These are phyloP conservation scores for Chanos chanos DNA, from an alignment of 2,797 vertebrate species.

Conservation along the genomic window DNA sequence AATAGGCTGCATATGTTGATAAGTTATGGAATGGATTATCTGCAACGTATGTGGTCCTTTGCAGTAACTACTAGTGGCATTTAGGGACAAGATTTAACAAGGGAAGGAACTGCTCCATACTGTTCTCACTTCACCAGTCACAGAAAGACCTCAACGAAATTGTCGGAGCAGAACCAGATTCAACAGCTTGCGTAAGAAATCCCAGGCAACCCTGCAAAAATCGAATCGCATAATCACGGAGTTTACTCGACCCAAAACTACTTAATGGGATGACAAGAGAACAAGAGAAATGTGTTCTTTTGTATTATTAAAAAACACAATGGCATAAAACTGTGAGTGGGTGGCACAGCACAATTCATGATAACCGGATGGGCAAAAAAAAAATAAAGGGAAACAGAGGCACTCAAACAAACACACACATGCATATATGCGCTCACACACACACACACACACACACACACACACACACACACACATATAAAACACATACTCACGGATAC, in stretches of 20 bases:
- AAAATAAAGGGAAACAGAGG: not conserved
- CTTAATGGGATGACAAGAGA: not conserved
- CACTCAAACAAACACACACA: too few species aligned
- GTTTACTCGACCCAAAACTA: not conserved
- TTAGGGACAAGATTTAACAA: constrained; percentile 62
- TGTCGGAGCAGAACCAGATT: constrained; percentile 4
- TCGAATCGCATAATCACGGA: constrained; percentile 4
- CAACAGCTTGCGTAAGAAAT: constrained; percentile 5
- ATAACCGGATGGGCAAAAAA: constrained; percentile 48
- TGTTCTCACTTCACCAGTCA: constrained; percentile 67
- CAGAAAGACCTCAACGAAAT: constrained; percentile 33
- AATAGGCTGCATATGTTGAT: constrained; percentile 74
- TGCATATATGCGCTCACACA: too few species aligned
- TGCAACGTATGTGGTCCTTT: constrained; percentile 73
- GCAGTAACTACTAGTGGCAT: constrained; percentile 56
- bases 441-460: too few species aligned
- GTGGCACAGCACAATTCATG: constrained; percentile 57
- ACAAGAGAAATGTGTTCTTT: not conserved
- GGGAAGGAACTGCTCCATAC: constrained; percentile 60
- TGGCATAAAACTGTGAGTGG: constrained; percentile 15
- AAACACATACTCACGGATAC: too few species aligned
- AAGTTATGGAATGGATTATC: constrained; percentile 74
- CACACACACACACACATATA: too few species aligned
- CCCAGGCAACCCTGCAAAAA: not conserved
- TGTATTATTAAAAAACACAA: not conserved